phyloP scores from a whole-genome alignment of 2,113 vertebrate species.

The Desmodus rotundus region DNA sequence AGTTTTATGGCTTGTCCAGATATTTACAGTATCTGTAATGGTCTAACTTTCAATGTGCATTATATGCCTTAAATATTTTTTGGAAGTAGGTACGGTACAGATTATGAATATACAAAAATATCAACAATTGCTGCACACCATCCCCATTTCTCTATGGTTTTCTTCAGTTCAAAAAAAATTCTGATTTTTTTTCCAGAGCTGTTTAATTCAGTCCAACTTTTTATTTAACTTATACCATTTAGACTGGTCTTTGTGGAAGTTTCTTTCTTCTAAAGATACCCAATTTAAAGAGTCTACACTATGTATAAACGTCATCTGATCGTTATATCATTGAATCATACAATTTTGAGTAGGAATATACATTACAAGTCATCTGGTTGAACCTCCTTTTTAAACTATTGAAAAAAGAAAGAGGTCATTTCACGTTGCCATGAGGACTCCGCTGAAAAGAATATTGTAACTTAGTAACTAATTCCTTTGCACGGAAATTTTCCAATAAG shows the following conservation, averaged over 20 bases:
- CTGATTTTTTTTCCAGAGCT: neutral
- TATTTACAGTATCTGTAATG: neutral
- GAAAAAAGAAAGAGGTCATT: neutral
- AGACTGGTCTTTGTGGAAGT: neutral
- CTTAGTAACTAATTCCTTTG: neutral
- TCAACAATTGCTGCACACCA: neutral
- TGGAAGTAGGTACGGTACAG: neutral
- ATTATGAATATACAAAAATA: neutral
- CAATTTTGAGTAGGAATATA: neutral
- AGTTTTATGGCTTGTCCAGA: neutral
- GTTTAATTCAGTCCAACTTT: neutral
- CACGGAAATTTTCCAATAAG: slow-evolving; percentile 35
- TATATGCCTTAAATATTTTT: neutral
- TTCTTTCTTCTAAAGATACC: neutral
- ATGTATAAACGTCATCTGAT: neutral
- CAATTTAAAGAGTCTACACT: neutral
- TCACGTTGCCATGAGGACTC: neutral
- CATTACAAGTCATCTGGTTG: neutral
- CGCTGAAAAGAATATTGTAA: neutral
- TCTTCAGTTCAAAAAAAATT: neutral
- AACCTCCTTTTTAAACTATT: neutral
- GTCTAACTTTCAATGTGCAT: neutral
- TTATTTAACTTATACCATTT: neutral
- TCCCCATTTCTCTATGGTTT: neutral
- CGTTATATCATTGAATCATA: neutral